phyloP scores from a whole-genome alignment of 2,113 vertebrate species.

The Charadrius vociferus region DNA sequence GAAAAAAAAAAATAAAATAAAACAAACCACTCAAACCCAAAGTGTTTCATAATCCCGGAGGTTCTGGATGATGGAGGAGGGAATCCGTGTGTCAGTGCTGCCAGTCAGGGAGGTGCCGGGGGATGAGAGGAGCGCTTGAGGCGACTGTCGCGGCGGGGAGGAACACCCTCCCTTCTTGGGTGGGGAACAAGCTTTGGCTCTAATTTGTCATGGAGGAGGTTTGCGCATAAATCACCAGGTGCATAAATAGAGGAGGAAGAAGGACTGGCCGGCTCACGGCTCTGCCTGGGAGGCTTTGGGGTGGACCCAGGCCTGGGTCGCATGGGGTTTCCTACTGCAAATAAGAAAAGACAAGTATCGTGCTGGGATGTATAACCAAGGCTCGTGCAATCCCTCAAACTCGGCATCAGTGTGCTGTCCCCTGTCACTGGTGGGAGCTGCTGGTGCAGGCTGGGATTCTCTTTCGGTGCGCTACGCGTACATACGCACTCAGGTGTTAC shows the following conservation, averaged over 20 bases:
- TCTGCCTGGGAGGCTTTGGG: conserved; percentile 4
- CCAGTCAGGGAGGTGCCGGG: background rate
- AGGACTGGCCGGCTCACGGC: background rate
- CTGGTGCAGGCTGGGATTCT: background rate
- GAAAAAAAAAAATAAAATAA: too few relatives aligned
- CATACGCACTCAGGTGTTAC: rapidly evolving
- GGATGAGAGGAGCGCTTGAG: background rate
- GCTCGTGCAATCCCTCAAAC: background rate
- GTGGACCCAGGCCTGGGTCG: background rate
- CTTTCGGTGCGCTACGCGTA: rapidly evolving
- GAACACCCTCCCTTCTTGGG: background rate
- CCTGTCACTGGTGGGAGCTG: background rate
- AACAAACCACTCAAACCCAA: background rate
- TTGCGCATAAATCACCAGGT: conserved; percentile 18
- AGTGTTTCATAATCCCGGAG: conserved; percentile 60
- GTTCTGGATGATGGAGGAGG: background rate
- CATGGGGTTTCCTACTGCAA: background rate
- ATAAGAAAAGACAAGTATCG: background rate
- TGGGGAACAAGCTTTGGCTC: background rate
- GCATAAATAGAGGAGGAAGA: background rate
- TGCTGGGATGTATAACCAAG: background rate
- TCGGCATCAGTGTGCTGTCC: background rate
- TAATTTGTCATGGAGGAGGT: background rate
- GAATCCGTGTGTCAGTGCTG: background rate
- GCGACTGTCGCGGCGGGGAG: background rate